Base-by-base conservation (phyloP, 2,888 invertebrate genomes). In the Abscondita cerata region DNA sequence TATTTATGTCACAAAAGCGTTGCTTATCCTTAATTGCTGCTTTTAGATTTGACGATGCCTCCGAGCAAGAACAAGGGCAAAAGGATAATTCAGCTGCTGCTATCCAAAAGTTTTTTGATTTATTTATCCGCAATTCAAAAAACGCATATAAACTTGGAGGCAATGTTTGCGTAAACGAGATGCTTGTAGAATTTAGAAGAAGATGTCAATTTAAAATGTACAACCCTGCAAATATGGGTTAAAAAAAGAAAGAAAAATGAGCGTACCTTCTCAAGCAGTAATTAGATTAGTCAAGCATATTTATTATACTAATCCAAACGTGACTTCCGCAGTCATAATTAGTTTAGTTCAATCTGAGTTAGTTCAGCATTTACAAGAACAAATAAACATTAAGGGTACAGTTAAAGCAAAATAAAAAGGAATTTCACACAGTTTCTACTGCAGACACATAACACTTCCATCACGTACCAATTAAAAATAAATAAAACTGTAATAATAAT, bases 221-320 rank as follows among this genome's bases (percentile, higher is more conserved):
- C 3, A 36, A 36, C 11, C 36, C 36, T 36, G 36, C 11, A 36
- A 36, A 36, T 33, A 33, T 33, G 33, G 33, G 6, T 6, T 33
- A 33, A 33, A 33, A 33, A 33, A 41, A 41, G 41, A 13, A 41
- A 13, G 41, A 41, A 13, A 13, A 41, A 41, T 41, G 41, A 38
- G 38, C 38, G 12, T 38, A 38, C 38, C 38, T 38, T n/a, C 38
- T 38, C 38, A 38, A 41, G 41, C 41, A 41, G 41, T 41, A 16
- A 41, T 15, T 13, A 41, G 15, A 41, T 41, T 41, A 41, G 41
- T 41, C 15, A 41, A 41, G 15, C 41, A 41, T 13, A 11, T 41
- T 9, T 15, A 41, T 15, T 15, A 41, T 41, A 41, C 41, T 16
- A 41, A 41, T 16, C 9, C 2, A 12, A 12, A 41, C 15, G 8